Base-by-base conservation (phyloP, 2,888 invertebrate genomes). In the Lithosia quadra region DNA sequence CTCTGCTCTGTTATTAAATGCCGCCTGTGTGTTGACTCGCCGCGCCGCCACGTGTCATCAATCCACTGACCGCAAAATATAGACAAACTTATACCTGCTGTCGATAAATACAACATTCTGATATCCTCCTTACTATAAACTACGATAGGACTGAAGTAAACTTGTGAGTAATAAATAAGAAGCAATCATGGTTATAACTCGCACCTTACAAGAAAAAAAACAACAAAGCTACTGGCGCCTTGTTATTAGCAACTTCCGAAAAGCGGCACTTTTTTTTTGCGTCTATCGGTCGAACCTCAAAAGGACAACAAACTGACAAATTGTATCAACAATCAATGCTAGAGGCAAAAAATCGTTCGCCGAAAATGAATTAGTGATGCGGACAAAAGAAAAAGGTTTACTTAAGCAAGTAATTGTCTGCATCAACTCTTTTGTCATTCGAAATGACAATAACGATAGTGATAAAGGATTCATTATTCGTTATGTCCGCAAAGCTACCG, bases 211-310 rank as follows among this genome's bases (percentile, higher is more conserved):
- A 80, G 71, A 76, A 83, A 88, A 89, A 90, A 89, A 87, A 63
- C 72, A 83, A 84, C 88, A 90, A 92, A 91, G 91, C 92, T 91
- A 88, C 91, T 89, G 94, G 93, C 94, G 94, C 94, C 94, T 90
- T 93, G 89, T 93, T 90, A 94, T 94, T 93, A 93, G 89, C 83
- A 81, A 92, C 92, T 93, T 94, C 94, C 94, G 92, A 94, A 94
- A 91, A 88, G 88, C 82, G 85, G 82, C 87, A 83, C 74, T 76
- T 84, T 92, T 93, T n/a, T 28, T 86, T 93, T 92, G 73, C 80
- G 88, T 88, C 91, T 90, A 91, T 88, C 91, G 91, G 90, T 78
- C 77, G 77, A 69, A 80, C 78, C 83, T 89, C 89, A 90, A 92
- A 92, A 89, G 89, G 88, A 91, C 92, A 91, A 91, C 91, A 92